Conservation (phyloP, 2,113 vertebrate genomes). For the Casuarius casuarius region DNA sequence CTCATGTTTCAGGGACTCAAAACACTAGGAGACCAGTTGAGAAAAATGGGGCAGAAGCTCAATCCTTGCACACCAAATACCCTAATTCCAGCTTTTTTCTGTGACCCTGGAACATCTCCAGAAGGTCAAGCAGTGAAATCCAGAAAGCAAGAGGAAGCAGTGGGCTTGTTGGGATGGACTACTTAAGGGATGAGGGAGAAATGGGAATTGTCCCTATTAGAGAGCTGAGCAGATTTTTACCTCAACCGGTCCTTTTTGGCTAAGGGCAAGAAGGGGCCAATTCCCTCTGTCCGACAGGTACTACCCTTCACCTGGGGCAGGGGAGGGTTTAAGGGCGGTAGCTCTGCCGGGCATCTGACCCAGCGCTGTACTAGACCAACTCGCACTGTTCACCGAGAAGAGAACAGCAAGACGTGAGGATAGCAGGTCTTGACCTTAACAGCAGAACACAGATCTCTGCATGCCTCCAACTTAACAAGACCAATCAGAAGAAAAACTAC, state of each 20-base stretch:
- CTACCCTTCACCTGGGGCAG: neutral
- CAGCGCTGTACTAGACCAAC: fast-evolving
- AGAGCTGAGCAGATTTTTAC: neutral
- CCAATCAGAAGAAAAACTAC: neutral
- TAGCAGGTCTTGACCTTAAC: neutral
- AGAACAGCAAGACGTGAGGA: neutral
- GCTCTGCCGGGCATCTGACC: neutral
- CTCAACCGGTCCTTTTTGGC: neutral
- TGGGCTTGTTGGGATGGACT: neutral
- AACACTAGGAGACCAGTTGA: neutral
- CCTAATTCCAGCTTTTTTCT: neutral
- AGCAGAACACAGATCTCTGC: neutral
- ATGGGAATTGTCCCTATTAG: neutral
- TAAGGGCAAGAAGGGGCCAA: neutral
- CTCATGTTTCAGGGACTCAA: neutral
- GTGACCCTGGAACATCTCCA: neutral
- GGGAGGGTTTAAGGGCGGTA: fast-evolving
- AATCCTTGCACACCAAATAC: neutral
- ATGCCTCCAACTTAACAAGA: neutral
- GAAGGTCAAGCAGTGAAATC: neutral
- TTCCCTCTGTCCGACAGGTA: neutral
- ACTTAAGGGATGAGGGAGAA: neutral
- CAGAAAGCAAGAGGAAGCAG: neutral
- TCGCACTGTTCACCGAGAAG: neutral
- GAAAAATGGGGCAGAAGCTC: neutral